Evolutionary conservation across 2,888 invertebrate genomes (phyloP).

Genomic region (Bellardia bayeri): DNA sequence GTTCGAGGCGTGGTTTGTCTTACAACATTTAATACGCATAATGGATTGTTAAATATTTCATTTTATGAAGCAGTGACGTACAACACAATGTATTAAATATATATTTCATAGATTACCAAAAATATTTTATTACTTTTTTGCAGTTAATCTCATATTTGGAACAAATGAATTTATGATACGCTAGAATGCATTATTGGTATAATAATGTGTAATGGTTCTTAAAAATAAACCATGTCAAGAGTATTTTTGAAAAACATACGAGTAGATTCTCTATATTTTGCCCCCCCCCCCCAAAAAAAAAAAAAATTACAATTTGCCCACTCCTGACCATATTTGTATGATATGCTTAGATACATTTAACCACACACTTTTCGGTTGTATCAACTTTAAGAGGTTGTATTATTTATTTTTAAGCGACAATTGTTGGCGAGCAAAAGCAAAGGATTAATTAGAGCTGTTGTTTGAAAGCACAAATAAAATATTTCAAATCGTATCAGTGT

Average conservation of each 20-base stretch:
- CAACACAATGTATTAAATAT: neutral
- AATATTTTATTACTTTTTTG: neutral
- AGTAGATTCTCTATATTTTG: no score
- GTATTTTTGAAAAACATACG: no score
- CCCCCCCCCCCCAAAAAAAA: neutral
- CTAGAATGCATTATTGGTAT: no score
- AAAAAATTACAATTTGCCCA: neutral
- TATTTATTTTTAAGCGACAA: constrained; percentile 44
- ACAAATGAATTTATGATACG: no score
- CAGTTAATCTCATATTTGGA: no score
- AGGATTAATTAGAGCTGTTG: constrained; percentile 70
- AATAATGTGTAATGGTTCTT: no score
- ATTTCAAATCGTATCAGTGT: constrained; percentile 63
- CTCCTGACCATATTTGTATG: neutral
- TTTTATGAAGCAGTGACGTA: constrained; percentile 33
- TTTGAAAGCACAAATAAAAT: constrained; percentile 59
- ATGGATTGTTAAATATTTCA: constrained; percentile 58
- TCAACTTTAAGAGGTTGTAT: constrained; percentile 33
- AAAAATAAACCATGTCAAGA: no score
- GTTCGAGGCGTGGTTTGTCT: constrained; percentile 70
- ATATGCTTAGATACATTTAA: neutral
- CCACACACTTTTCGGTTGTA: constrained; percentile 12
- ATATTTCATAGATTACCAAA: neutral
- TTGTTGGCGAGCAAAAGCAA: constrained; percentile 18
- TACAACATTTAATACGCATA: constrained; percentile 68